These are phyloP conservation scores for Takifugu flavidus DNA, from an alignment of 2,113 vertebrate genomes.

Conservation along the genomic window DNA sequence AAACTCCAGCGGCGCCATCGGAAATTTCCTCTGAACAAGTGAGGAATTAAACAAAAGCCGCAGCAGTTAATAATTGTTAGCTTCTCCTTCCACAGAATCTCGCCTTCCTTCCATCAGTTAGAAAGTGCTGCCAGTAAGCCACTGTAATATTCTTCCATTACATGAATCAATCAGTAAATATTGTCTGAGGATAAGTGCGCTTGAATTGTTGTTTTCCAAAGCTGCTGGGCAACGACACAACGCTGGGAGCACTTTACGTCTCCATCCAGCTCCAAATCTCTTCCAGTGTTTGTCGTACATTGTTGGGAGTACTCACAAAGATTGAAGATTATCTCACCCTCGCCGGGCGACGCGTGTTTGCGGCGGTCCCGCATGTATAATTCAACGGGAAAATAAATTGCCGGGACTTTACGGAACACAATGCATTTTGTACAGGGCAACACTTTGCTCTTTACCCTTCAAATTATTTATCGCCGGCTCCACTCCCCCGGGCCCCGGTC, in stretches of 20 bases:
- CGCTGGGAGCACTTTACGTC: conserved; percentile 61
- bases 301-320: conserved; percentile 74
- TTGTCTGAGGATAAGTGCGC: conserved; percentile 44
- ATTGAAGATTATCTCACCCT: conserved; percentile 78
- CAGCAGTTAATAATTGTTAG: no score
- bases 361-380: conserved; percentile 75
- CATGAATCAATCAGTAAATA: conserved; percentile 49
- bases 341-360: conserved; percentile 74
- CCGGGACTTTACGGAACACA: conserved; percentile 77
- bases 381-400: conserved; percentile 83
- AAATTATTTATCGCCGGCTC: conserved; percentile 82
- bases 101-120: conserved; percentile 4
- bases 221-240: conserved; percentile 60
- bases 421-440: conserved; percentile 82
- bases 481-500: conserved; percentile 63
- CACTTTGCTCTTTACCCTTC: conserved; percentile 81
- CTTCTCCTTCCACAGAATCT: no score
- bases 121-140: conserved; percentile 14
- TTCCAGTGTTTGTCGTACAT: conserved; percentile 76
- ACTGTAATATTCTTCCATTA: conserved; percentile 23
- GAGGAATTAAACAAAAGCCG: background rate
- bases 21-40: background rate
- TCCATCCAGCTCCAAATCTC: conserved; percentile 72
- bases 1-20: conserved; percentile 19
- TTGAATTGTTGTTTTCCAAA: conserved; percentile 56